Base-by-base conservation (phyloP, 2,113 vertebrate genomes). In the Rhinichthys klamathensis region DNA sequence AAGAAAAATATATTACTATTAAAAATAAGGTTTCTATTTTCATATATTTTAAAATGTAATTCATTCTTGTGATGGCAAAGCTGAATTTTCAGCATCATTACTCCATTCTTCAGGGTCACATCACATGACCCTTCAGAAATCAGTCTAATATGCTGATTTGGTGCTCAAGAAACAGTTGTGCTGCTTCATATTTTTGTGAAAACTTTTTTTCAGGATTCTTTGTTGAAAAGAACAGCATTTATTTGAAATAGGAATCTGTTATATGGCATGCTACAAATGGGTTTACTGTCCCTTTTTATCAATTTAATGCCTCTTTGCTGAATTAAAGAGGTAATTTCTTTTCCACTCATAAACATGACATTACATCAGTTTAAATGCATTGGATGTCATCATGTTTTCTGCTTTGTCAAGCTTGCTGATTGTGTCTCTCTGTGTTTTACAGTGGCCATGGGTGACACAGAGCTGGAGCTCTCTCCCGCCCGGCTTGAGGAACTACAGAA, bases 371-470 rank as follows among this genome's bases (percentile, higher is more conserved):
- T 46, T 51, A 27, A n/a, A 70, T 70, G 67, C 67, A 41, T 70
- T 38, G 3, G 11, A 30, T 0, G 32, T 2, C 35, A 5, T 23
- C 0, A 6, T 73, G 23, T 44, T 73, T 49, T 51, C 13, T 30
- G 56, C 73, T 51, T 32, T 21, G 35, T 23, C 63, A 35, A 38
- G 21, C 76, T 63, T 65, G 27, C 23, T 80, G 23, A 65, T 25
- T 15, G n/a, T 76, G n/a, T 54, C 6, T 89, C 11, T 88, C 9
- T 83, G 12, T 35, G 21, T 27, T 65, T 25, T 63, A 3, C 84
- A 93, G 92, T 54, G 88, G 89, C 87, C 93, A 94, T 92, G 96
- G 96, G 95, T 92, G 96, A 96, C 87, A 85, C 90, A 0, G 93
- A 94, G 80, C 91, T 91, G 89, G 96, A 95, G 13, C 80, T 89